Percentiles rank a stretch among this genome's conserved stretches.
Evolutionary conservation across 2,113 vertebrate species (phyloP).

Genomic region (Coreoperca whiteheadi): DNA sequence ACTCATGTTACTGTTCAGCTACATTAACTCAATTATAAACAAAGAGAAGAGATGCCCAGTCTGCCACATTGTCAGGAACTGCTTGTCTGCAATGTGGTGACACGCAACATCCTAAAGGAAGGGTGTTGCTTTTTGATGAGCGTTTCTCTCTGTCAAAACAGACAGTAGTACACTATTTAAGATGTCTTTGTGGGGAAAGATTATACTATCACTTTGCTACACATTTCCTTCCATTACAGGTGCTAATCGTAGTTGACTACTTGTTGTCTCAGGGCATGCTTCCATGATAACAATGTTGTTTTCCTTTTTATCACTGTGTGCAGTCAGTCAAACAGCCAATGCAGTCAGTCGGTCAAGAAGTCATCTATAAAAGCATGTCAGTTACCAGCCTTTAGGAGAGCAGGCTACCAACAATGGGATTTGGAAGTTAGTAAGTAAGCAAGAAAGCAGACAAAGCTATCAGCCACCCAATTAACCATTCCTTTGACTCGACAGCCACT

Average conservation of each 20-base stretch:
- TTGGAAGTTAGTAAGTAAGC: background rate
- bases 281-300: constrained; percentile 28
- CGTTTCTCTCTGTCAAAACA: constrained; percentile 40
- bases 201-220: constrained; percentile 36
- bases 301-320: constrained; percentile 35
- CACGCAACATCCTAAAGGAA: constrained; percentile 47
- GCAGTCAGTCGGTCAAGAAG: constrained; percentile 11
- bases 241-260: constrained; percentile 5
- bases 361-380: constrained; percentile 19
- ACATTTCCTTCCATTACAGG: constrained; percentile 46
- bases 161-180: constrained; percentile 8
- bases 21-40: constrained; percentile 67
- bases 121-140: constrained; percentile 16
- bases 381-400: constrained; percentile 20
- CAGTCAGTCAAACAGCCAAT: constrained; percentile 29
- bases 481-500: constrained; percentile 12
- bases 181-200: background rate
- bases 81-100: constrained; percentile 25
- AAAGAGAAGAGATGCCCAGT: constrained; percentile 33
- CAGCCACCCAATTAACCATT: constrained; percentile 21
- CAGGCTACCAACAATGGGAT: background rate
- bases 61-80: constrained; percentile 26
- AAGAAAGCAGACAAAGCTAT: constrained; percentile 20
- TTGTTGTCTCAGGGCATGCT: constrained; percentile 16
- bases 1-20: constrained; percentile 61